Conservation (phyloP, 2,797 vertebrate species). For the Clarias fuscus region DNA sequence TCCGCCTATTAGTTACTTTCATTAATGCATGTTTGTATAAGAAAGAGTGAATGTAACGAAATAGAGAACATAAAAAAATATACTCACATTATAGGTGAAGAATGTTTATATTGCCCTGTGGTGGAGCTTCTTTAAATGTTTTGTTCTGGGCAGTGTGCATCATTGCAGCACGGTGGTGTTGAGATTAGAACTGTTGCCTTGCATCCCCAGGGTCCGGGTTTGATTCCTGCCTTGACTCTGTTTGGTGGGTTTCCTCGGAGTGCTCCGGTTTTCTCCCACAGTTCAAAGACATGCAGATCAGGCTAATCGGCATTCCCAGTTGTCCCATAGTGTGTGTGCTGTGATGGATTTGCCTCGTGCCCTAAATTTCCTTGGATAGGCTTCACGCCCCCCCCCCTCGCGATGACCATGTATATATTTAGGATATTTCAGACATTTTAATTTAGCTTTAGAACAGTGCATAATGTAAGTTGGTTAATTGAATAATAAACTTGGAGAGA, state of each 20-base stretch:
- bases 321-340: no score
- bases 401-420: no score
- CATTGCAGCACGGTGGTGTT: not conserved
- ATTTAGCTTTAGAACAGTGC: not conserved
- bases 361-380: no score
- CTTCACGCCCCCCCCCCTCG: no score
- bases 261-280: no score
- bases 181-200: no score
- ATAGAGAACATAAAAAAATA: not conserved
- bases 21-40: not conserved
- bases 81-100: not conserved
- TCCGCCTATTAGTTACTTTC: not conserved
- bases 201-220: no score
- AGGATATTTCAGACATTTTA: not conserved
- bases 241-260: no score
- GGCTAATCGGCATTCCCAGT: no score
- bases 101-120: not conserved
- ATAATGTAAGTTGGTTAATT: not conserved
- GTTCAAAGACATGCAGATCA: no score
- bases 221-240: no score
- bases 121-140: not conserved
- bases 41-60: not conserved
- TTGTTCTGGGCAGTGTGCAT: not conserved
- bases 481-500: not conserved
- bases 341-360: no score